These are phyloP conservation scores for Paramacrobiotus metropolitanus DNA, from an alignment of 1,140 invertebrate species.

Conservation along the genomic window DNA sequence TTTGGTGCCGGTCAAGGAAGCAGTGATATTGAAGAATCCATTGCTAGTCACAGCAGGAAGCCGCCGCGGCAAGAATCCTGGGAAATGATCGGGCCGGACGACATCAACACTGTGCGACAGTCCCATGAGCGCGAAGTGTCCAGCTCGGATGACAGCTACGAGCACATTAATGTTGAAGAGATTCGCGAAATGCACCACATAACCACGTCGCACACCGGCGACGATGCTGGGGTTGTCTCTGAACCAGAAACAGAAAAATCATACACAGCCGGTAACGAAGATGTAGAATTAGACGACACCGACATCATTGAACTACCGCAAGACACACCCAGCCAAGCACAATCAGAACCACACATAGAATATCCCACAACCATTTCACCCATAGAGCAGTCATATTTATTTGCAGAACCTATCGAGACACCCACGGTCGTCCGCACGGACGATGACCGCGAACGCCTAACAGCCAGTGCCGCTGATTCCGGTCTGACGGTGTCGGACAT, in stretches of 20 bases:
- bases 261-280: neutral
- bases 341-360: neutral
- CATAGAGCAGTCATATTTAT: too few species aligned
- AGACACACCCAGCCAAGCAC: neutral
- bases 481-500: too few species aligned
- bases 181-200: neutral
- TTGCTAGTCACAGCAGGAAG: neutral
- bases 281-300: neutral
- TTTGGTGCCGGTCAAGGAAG: neutral
- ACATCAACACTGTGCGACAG: neutral
- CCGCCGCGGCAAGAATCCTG: neutral
- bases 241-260: constrained; percentile 1
- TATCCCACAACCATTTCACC: neutral
- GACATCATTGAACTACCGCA: neutral
- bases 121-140: neutral
- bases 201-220: neutral
- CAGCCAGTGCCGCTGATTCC: too few species aligned
- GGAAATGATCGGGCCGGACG: neutral
- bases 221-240: neutral
- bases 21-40: neutral
- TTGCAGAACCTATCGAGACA: too few species aligned
- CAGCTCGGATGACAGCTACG: neutral
- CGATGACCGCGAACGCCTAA: too few species aligned
- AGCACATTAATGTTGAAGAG: neutral
- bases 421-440: too few species aligned